These are phyloP conservation scores for Drosophila navojoa DNA, from an alignment of 1,140 invertebrate genomes.

Conservation along the genomic window DNA sequence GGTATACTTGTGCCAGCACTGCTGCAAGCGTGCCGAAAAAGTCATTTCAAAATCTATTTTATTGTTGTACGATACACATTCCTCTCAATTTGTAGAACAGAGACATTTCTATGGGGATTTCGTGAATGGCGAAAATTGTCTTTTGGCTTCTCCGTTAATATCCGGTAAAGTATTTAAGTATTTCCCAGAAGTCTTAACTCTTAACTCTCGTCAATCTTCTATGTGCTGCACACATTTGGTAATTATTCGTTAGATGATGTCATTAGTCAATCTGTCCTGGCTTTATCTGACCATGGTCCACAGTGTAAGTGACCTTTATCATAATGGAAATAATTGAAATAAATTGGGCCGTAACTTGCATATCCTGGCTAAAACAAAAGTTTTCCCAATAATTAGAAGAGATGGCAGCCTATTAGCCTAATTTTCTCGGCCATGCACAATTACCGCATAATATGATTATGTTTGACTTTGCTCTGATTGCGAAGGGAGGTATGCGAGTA, in stretches of 20 bases:
- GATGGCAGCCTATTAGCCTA: conserved; percentile 3
- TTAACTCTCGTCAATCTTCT: neutral
- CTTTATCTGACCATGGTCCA: neutral
- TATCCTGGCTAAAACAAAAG: conserved; percentile 17
- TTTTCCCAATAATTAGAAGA: conserved; percentile 9
- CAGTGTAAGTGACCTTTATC: neutral
- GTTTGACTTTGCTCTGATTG: neutral
- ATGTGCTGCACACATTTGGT: neutral
- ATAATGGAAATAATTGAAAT: conserved; percentile 12
- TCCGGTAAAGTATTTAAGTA: too few species aligned
- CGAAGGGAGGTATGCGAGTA: neutral
- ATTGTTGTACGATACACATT: conserved; percentile 4
- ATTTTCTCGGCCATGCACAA: neutral
- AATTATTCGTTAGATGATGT: conserved; percentile 10
- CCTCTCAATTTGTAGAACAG: conserved; percentile 2
- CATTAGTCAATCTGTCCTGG: conserved; percentile 9
- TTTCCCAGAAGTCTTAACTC: neutral
- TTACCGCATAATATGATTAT: neutral
- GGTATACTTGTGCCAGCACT: neutral
- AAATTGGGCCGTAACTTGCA: conserved; percentile 5
- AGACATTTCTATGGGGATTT: conserved; percentile 3
- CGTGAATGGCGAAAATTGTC: conserved; percentile 3
- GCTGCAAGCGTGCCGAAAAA: neutral
- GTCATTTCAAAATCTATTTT: conserved; percentile 5
- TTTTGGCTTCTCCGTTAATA: neutral